These are phyloP conservation scores for Crenichthys baileyi DNA, from an alignment of 2,797 vertebrate species.

Conservation along the genomic window DNA sequence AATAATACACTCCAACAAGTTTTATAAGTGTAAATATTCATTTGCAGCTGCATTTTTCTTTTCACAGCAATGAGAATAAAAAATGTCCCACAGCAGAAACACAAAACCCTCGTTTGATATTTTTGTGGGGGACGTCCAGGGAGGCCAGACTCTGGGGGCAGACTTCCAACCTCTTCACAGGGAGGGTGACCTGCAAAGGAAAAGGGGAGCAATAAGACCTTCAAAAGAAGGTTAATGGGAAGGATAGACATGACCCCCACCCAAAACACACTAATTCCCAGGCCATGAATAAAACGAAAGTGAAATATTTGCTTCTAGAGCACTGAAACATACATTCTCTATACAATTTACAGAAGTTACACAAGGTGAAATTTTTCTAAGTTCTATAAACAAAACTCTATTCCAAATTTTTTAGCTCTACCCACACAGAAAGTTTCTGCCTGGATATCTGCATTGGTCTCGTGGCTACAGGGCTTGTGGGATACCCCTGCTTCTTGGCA, in stretches of 20 bases:
- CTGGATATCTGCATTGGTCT: constrained; percentile 72
- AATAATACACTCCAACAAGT: background rate
- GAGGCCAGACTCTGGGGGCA: constrained; percentile 56
- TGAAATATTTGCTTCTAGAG: background rate
- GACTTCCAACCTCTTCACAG: constrained; percentile 59
- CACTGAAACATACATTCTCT: constrained; percentile 6
- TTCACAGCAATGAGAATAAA: constrained; percentile 7
- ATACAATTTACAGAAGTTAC: constrained; percentile 7
- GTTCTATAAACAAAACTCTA: background rate
- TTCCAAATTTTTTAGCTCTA: constrained; percentile 24
- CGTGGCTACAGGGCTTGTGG: constrained; percentile 82
- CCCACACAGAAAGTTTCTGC: constrained; percentile 69
- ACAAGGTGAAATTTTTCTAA: background rate
- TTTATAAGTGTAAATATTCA: background rate
- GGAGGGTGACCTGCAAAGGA: constrained; percentile 51
- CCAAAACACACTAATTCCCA: constrained; percentile 46
- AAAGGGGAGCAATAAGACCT: constrained; percentile 59
- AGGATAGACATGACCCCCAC: constrained; percentile 21
- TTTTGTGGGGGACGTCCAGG: constrained; percentile 31
- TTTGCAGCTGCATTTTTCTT: constrained; percentile 15
- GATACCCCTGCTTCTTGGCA: constrained; percentile 80
- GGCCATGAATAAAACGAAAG: constrained; percentile 28
- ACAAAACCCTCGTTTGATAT: constrained; percentile 20
- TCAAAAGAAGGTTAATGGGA: constrained; percentile 60
- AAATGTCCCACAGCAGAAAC: constrained; percentile 7